A percentile compares a stretch with the other conserved stretches of the same genome.
Conservation (phyloP, 2,113 vertebrate genomes). For the Xiphias gladius region DNA sequence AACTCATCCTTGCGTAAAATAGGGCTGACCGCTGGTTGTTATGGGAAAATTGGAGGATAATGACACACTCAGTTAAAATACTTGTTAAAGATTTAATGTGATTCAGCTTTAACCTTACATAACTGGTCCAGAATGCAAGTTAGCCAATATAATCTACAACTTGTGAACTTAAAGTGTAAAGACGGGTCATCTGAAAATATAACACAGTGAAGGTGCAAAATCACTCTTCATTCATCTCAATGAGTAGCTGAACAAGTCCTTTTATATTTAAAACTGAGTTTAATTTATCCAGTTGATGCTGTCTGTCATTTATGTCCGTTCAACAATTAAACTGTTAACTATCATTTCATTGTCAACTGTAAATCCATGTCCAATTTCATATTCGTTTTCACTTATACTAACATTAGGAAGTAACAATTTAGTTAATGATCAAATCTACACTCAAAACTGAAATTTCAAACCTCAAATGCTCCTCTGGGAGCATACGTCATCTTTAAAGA, state of each 20-base stretch:
- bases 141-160: background rate
- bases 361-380: too few relatives aligned
- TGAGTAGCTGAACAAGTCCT: background rate
- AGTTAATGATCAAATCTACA: too few relatives aligned
- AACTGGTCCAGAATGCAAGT: background rate
- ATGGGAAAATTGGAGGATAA: background rate
- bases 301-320: background rate
- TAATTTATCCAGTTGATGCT: background rate
- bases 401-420: too few relatives aligned
- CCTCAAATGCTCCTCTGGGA: too few relatives aligned
- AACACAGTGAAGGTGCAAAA: background rate
- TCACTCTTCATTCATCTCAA: background rate
- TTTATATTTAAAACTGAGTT: background rate
- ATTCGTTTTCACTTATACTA: too few relatives aligned
- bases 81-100: background rate
- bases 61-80: too few relatives aligned
- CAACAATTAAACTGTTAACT: too few relatives aligned
- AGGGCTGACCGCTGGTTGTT: background rate
- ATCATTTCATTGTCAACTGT: too few relatives aligned
- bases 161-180: too few relatives aligned
- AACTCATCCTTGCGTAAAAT: background rate
- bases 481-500: too few relatives aligned
- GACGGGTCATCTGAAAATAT: background rate
- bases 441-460: too few relatives aligned
- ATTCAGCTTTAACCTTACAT: background rate